These are phyloP conservation scores for Brienomyrus longianalis DNA, from an alignment of 2,113 vertebrate genomes.

Conservation along the genomic window DNA sequence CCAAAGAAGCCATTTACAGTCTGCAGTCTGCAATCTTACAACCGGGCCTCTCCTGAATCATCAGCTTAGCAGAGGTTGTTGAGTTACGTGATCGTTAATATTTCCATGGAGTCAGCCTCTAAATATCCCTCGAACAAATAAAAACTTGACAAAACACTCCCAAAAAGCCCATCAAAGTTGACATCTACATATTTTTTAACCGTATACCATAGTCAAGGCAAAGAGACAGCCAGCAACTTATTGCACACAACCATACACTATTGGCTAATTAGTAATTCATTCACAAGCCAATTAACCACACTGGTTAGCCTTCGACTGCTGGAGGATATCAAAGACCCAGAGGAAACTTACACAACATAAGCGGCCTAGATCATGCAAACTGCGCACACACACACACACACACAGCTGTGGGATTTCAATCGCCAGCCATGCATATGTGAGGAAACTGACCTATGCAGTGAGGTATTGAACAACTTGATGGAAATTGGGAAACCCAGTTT, in stretches of 20 bases:
- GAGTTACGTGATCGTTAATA: background rate
- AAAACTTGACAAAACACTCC: background rate
- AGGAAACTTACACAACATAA: background rate
- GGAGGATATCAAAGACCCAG: background rate
- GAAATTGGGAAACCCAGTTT: background rate
- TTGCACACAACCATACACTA: background rate
- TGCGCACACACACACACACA: background rate
- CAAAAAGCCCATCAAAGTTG: background rate
- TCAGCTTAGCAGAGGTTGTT: background rate
- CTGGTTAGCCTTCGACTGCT: background rate
- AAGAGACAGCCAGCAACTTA: background rate
- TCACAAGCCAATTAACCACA: background rate
- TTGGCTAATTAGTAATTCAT: background rate
- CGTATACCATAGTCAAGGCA: background rate
- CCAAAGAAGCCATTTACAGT: background rate
- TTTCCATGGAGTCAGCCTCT: background rate
- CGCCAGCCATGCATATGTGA: background rate
- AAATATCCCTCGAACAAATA: background rate
- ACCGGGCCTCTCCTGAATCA: background rate
- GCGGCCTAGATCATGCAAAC: background rate
- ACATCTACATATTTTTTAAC: background rate
- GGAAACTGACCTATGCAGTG: background rate
- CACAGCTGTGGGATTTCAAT: background rate
- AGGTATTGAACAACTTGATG: background rate
- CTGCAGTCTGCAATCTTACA: background rate